Evolutionary conservation across 2,113 vertebrate genomes (phyloP).

Genomic region (Castor canadensis): DNA sequence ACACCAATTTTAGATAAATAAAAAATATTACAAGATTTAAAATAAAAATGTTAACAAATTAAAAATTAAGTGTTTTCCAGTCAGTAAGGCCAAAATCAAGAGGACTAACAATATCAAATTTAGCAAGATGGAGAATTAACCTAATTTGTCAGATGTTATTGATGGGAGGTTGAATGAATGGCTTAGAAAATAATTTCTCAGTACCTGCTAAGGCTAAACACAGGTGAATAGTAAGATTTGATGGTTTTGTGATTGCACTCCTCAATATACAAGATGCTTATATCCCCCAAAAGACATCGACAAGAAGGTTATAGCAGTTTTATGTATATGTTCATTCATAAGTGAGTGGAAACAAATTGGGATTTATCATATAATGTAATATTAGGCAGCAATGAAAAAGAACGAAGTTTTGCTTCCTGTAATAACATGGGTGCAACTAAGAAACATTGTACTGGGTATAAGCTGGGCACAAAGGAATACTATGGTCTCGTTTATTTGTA

Average conservation of each 20-base stretch:
- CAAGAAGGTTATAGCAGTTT: not conserved
- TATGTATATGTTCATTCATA: not conserved
- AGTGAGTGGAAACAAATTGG: not conserved
- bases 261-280: not conserved
- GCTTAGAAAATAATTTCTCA: not conserved
- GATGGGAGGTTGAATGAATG: not conserved
- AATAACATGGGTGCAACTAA: not conserved
- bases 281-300: not conserved
- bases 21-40: slow-evolving; percentile 23
- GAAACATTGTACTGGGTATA: not conserved
- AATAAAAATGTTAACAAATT: not conserved
- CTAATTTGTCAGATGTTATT: not conserved
- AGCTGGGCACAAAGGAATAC: not conserved
- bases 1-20: slow-evolving; percentile 50
- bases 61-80: not conserved
- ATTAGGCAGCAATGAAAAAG: not conserved
- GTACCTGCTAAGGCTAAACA: not conserved
- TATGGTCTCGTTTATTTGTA: not conserved
- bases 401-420: not conserved
- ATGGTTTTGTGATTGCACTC: not conserved
- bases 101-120: not conserved
- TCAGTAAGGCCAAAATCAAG: not conserved
- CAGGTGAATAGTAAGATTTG: not conserved
- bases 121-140: not conserved
- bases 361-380: not conserved